These are phyloP conservation scores for Casuarius casuarius DNA, from an alignment of 2,113 vertebrate species.

Conservation along the genomic window DNA sequence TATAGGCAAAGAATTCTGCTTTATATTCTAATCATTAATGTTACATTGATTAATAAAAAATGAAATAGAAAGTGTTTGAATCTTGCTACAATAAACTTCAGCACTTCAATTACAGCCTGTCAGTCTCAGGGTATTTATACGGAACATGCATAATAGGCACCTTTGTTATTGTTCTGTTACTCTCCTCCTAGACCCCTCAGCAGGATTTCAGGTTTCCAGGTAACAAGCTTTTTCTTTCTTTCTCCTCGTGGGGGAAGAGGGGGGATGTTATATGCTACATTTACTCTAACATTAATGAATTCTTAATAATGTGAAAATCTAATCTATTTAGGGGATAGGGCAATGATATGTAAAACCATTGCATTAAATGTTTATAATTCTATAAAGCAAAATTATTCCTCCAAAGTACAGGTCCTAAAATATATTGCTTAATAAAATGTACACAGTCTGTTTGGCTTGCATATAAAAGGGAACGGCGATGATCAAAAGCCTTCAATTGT, in stretches of 20 bases:
- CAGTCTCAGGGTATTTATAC: background rate
- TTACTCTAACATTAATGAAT: constrained; percentile 17
- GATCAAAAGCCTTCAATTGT: background rate
- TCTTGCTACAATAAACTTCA: background rate
- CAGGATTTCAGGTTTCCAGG: constrained; percentile 10
- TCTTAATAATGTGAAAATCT: background rate
- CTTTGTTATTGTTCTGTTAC: background rate
- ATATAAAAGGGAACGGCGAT: background rate
- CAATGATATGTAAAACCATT: background rate
- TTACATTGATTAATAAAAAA: background rate
- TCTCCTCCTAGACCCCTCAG: background rate
- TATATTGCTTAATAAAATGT: background rate
- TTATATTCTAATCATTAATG: background rate
- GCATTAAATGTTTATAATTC: background rate
- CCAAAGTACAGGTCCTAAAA: background rate
- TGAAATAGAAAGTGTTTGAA: background rate
- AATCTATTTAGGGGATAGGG: background rate
- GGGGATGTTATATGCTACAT: background rate
- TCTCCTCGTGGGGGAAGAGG: no score
- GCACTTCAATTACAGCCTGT: background rate
- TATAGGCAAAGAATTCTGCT: background rate
- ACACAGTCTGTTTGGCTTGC: background rate
- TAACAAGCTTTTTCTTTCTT: background rate
- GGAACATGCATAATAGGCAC: background rate
- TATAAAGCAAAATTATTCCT: background rate